Evolutionary conservation across 2,888 invertebrate genomes (phyloP), one percentile per base, ranked within the genome.

Genomic region (Eulithis testata): DNA sequence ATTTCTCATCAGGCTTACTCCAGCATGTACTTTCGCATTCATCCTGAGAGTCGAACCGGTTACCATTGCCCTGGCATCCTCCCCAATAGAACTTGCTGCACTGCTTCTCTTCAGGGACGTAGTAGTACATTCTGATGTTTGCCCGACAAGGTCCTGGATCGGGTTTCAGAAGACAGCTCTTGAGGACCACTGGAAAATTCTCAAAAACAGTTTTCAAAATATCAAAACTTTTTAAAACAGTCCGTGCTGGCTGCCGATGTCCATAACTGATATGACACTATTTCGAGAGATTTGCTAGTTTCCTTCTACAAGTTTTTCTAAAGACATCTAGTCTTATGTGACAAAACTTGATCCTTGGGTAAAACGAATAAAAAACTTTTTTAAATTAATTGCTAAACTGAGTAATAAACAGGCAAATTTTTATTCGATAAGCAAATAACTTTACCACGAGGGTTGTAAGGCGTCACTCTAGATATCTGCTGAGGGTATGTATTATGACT

Each of bases 61-160:
- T 92, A 0, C 92, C 92, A 51, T 92, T 92, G 0, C 92, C 92
- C 62, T 90, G 90, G 60, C 91, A 92, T 2, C 92, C 92, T 0
- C 92, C 92, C 92, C 92, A 93, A 0, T 8, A 0, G 62, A 93
- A 93, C 0, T 1, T 60, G 0, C 57, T 37, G 57, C 92, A 92
- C 11, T 74, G 74, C 14, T 50, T 52, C 0, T 0, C 7, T 0
- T 8, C 2, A 0, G 87, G 82, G 1, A 83, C 53, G 54, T 73
- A 93, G 71, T 81, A 85, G 66, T 76, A 90, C 91, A 90, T 91
- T 0, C 36, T 0, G 0, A 91, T 79, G 4, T 80, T 80, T 0
- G 76, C 82, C 0, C 92, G 81, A 63, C 92, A 93, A 0, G 92
- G 92, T 0, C 92, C 92, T 1, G 7, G 2, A 2, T 89, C 80